phyloP scores from a whole-genome alignment of 2,888 invertebrate species.

The Spodoptera exigua region DNA sequence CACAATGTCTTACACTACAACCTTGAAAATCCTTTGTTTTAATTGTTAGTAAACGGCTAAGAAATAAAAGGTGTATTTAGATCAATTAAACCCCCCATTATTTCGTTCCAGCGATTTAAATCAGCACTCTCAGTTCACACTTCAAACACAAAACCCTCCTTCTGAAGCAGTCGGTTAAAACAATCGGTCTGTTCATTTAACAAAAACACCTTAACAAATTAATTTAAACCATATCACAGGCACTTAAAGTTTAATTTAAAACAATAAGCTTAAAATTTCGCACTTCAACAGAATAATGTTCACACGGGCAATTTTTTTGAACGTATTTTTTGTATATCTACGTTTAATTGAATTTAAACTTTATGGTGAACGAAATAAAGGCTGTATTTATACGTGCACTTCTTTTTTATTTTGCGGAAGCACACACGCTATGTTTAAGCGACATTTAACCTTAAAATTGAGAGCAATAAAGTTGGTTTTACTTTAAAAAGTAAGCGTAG shows the following conservation, averaged over 20 bases:
- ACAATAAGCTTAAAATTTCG: slow-evolving; percentile 46
- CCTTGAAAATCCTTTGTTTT: no score
- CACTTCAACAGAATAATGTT: slow-evolving; percentile 50
- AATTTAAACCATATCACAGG: slow-evolving; percentile 35
- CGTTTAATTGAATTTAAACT: slow-evolving; percentile 14
- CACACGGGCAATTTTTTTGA: slow-evolving; percentile 40
- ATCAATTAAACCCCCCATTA: no score
- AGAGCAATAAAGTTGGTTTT: neutral
- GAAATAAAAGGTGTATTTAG: no score
- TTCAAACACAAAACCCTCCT: slow-evolving; percentile 20
- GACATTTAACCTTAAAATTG: neutral
- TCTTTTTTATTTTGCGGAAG: slow-evolving; percentile 1
- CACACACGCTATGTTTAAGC: neutral
- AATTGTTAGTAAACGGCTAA: no score
- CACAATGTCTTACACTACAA: no score
- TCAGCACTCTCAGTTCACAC: slow-evolving; percentile 31
- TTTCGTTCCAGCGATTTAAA: slow-evolving; percentile 21
- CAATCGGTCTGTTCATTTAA: slow-evolving; percentile 25
- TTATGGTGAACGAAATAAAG: neutral
- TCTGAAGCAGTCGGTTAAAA: neutral
- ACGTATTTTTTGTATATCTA: slow-evolving; percentile 1
- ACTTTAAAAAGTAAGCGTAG: neutral
- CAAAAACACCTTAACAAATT: slow-evolving; percentile 52
- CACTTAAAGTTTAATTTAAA: slow-evolving; percentile 15
- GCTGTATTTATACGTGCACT: slow-evolving; percentile 1